Evolutionary conservation across 2,888 invertebrate genomes (phyloP), one percentile per base, ranked within the genome.

Genomic region (Aphodius granarius): DNA sequence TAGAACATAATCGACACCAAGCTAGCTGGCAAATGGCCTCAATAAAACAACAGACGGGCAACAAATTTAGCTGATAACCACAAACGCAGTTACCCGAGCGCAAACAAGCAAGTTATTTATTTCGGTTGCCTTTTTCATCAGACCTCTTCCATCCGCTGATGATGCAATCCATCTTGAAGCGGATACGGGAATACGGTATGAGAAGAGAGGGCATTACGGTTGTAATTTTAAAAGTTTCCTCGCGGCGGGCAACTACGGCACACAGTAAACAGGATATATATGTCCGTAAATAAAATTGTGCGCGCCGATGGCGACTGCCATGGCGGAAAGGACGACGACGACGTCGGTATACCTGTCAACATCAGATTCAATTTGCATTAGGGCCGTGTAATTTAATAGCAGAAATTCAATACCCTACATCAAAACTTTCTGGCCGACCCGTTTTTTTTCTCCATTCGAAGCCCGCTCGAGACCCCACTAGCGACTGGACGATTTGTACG

Each of bases 371-470:
- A 68, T 68, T 68, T 68, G 22, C 68, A 68, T 68, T 68, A 68
- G 22, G 68, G 21, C 68, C 21, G 22, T 3, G 68, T 68, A 68
- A 20, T 68, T 68, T 68, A 68, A 68, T 68, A 68, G 20, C 20
- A 22, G 68, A 68, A 68, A 68, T 68, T 68, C 68, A 68, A 68
- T 68, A 68, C 68, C 68, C 43, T 43, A 43, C 43, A 43, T 43
- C 43, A 43, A 43, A 43, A 43, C 43, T 43, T 43, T 43, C 43
- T 13, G 43, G 9, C 13, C 43, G 43, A 43, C 43, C 43, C 43
- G 43, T 13, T 43, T 43, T 43, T 43, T 43, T 43, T 43, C 13
- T 43, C 43, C 0, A 6, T 13, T 43, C 43, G 43, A 43, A 13
- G 43, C 43, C 43, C 0, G 9, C 43, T 43, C 43, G 43, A 43